A percentile compares a stretch with the other conserved stretches of the same genome.
Conservation (phyloP, 2,888 invertebrate genomes). For the Romanomermis culicivorax region DNA sequence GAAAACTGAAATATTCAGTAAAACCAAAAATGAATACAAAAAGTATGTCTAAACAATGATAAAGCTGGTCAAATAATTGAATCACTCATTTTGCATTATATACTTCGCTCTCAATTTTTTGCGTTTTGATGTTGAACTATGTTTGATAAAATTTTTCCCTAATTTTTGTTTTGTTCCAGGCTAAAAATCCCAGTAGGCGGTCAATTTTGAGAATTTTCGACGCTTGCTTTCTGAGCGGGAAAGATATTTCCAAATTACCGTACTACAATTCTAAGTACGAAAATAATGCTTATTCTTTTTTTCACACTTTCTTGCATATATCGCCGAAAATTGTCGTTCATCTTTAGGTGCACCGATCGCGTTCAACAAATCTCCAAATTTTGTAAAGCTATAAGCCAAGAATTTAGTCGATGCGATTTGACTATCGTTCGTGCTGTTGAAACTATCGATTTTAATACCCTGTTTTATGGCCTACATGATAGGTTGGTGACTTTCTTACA, state of each 20-base stretch:
- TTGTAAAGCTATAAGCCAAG: slow-evolving; percentile 2
- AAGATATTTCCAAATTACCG: slow-evolving; percentile 15
- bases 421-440: not conserved
- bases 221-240: slow-evolving; percentile 21
- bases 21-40: too few relatives aligned
- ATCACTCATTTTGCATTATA: too few relatives aligned
- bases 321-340: not conserved
- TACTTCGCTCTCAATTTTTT: not conserved
- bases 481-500: not conserved
- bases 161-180: not conserved
- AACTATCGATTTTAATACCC: not conserved
- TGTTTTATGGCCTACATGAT: not conserved
- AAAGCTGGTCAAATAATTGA: too few relatives aligned
- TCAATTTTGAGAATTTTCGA: slow-evolving; percentile 18
- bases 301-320: not conserved
- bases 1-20: too few relatives aligned
- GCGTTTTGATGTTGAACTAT: not conserved
- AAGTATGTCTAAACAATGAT: too few relatives aligned
- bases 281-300: not conserved
- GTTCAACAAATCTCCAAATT: not conserved
- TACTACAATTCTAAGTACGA: not conserved
- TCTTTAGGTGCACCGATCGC: not conserved
- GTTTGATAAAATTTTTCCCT: not conserved
- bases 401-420: not conserved
- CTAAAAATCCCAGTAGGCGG: not conserved